phyloP scores from a whole-genome alignment of 2,888 invertebrate genomes.

The Drosophila anceps region DNA sequence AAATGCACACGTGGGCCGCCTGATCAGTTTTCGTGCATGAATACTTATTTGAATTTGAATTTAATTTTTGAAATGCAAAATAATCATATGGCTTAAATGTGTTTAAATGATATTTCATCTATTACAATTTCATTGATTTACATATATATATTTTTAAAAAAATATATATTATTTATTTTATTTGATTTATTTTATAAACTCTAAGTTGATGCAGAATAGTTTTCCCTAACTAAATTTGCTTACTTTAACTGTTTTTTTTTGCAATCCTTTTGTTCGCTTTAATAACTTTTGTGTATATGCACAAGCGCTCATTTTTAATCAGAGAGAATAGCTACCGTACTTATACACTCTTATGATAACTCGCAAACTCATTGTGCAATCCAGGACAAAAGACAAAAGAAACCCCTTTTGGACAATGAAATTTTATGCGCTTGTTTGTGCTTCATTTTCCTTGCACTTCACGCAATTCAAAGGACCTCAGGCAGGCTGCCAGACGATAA shows the following conservation, averaged over 20 bases:
- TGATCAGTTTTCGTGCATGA: slow-evolving; percentile 24
- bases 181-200: too few relatives aligned
- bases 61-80: not conserved
- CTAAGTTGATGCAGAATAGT: too few relatives aligned
- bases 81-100: not conserved
- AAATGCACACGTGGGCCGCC: slow-evolving; percentile 43
- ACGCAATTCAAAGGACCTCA: slow-evolving; percentile 38
- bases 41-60: not conserved
- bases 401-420: slow-evolving; percentile 47
- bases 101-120: not conserved
- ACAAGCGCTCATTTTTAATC: not conserved
- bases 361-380: slow-evolving; percentile 22
- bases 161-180: too few relatives aligned
- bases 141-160: not conserved
- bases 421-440: slow-evolving; percentile 59
- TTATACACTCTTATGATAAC: slow-evolving; percentile 21
- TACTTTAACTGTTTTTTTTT: not conserved
- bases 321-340: not conserved
- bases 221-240: too few relatives aligned
- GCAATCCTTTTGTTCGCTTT: not conserved
- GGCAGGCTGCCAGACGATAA: slow-evolving; percentile 52
- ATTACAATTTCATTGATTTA: not conserved
- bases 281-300: not conserved
- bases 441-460: slow-evolving; percentile 54
- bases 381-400: slow-evolving; percentile 16